phyloP scores from a whole-genome alignment of 2,888 invertebrate species.

The Himalopsyche anomala region DNA sequence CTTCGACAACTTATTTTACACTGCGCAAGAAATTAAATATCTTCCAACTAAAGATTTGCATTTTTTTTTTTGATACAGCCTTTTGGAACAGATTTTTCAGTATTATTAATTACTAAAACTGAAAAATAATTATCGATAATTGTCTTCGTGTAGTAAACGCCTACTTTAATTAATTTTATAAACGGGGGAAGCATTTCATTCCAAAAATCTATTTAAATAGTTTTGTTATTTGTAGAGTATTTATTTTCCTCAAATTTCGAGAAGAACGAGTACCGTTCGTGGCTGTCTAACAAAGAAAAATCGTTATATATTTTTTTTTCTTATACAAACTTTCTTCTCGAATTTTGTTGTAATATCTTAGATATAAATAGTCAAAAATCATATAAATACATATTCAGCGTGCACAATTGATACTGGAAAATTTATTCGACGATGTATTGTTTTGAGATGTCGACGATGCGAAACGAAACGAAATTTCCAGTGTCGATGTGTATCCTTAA shows the following conservation, averaged over 20 bases:
- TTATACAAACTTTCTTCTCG: neutral
- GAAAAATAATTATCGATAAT: neutral
- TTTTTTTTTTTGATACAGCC: neutral
- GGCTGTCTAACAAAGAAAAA: neutral
- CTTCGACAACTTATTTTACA: neutral
- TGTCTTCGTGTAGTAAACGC: neutral
- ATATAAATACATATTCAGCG: neutral
- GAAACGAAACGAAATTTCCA: no score
- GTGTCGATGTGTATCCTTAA: neutral
- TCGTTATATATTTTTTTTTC: conserved; percentile 12
- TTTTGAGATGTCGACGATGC: no score
- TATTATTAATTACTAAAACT: conserved; percentile 29
- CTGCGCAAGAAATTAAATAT: neutral
- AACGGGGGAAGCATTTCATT: conserved; percentile 50
- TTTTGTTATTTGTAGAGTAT: conserved; percentile 47
- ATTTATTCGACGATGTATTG: no score
- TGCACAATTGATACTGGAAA: no score
- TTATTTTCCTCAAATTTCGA: conserved; percentile 47
- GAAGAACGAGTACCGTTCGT: neutral
- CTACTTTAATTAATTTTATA: conserved; percentile 47
- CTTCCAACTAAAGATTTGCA: neutral
- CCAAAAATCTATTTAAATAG: conserved; percentile 51
- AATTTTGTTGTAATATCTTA: conserved; percentile 14
- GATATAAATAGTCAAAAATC: conserved; percentile 37
- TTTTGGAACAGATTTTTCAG: conserved; percentile 5